Evolutionary conservation across 2,797 vertebrate species (phyloP).

Genomic region (Hapalemur alaotrensis): DNA sequence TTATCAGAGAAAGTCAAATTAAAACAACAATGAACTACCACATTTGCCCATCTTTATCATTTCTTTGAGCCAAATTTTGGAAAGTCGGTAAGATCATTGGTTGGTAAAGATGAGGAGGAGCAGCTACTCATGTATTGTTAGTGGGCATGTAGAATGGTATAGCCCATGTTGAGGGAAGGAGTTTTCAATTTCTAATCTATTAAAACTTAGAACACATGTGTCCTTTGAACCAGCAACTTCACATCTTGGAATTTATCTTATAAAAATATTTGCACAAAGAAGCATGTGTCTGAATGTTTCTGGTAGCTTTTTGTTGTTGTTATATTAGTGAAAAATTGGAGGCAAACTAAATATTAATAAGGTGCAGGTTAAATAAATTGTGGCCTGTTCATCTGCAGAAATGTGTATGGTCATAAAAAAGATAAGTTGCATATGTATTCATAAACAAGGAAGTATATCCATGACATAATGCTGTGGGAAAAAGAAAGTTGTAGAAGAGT

Average conservation of each 20-base stretch:
- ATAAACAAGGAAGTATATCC: background rate
- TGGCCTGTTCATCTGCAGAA: background rate
- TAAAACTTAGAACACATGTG: conserved; percentile 38
- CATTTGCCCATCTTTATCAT: background rate
- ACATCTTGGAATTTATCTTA: conserved; percentile 34
- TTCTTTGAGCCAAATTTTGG: background rate
- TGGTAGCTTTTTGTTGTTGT: background rate
- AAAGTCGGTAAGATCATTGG: background rate
- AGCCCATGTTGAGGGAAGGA: background rate
- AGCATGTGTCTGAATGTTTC: background rate
- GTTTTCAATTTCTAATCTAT: conserved; percentile 20
- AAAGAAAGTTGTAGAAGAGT: background rate
- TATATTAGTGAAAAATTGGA: conserved; percentile 22
- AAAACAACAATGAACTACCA: background rate
- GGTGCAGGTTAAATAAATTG: conserved; percentile 16
- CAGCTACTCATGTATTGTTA: background rate
- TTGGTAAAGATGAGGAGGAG: background rate
- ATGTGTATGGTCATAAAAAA: background rate
- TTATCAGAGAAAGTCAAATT: background rate
- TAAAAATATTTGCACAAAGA: conserved; percentile 40
- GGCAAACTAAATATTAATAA: conserved; percentile 51
- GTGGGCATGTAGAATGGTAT: background rate
- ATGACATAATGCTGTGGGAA: background rate
- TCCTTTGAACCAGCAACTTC: conserved; percentile 41
- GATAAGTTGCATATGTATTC: background rate